Conservation (phyloP, 2,888 invertebrate species). For the Nemotelus nigrinus region DNA sequence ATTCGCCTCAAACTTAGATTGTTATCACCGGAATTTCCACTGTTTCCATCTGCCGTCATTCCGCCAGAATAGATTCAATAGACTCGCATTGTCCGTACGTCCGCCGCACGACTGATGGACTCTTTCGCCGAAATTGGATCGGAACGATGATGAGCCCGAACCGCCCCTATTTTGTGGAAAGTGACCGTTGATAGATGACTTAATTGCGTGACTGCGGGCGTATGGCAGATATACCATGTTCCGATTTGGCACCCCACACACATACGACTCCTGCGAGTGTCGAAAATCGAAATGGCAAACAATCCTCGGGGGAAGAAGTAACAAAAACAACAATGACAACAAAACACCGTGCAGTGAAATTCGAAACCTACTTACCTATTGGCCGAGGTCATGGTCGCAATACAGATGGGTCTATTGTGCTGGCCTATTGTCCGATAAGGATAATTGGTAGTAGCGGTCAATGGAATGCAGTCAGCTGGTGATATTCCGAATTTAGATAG, state of each 20-base stretch:
- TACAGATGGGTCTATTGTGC: constrained; percentile 14
- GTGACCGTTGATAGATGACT: constrained; percentile 39
- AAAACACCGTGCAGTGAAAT: constrained; percentile 3
- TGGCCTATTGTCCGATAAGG: not conserved
- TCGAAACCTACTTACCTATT: constrained; percentile 19
- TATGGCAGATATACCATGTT: not conserved
- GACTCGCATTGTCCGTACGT: too few relatives aligned
- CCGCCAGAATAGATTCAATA: too few relatives aligned
- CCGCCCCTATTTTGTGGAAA: not conserved
- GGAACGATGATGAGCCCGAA: constrained; percentile 22
- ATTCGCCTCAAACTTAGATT: not conserved
- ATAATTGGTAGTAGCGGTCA: not conserved
- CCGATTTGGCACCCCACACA: not conserved
- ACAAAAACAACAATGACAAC: not conserved
- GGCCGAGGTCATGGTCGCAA: constrained; percentile 27
- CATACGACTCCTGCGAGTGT: not conserved
- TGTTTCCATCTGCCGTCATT: not conserved
- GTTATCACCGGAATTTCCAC: not conserved
- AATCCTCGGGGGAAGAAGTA: not conserved
- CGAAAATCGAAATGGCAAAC: not conserved
- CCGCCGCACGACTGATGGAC: not conserved
- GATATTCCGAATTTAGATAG: not conserved
- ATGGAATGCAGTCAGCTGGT: constrained; percentile 2
- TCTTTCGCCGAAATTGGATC: not conserved
- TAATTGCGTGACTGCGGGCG: constrained; percentile 46